Base-by-base conservation (phyloP, 2,113 vertebrate species). In the Apus apus region DNA sequence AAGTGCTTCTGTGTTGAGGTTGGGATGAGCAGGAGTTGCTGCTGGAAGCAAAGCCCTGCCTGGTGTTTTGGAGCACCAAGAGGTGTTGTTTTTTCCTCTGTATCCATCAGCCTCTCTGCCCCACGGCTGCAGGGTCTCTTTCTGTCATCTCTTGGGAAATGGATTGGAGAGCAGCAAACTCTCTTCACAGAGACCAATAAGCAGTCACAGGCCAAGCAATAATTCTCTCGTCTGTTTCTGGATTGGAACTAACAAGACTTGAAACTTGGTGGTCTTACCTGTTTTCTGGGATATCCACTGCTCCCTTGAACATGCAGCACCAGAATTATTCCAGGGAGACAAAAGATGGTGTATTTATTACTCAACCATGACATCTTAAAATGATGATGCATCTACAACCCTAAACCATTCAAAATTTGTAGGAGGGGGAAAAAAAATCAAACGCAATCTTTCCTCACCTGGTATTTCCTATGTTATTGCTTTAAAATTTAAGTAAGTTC, bases 401-500 rank as follows among this genome's bases (percentile, higher is more conserved):
- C 25, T 26, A 38, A 88, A 73, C 50, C 40, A 16, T 54, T 58
- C 50, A 22, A 34, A 65, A 62, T 32, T 29, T 40, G 25, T 51
- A 27, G 61, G 27, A 67, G 51, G 72, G 51, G 17, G 16, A 20
- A 48, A 25, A 70, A 60, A 65, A 51, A 51, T 32, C 27, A 65
- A 60, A 32, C 8, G 3, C 0, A 21, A 13, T 26, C 50, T 76
- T 34, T 32, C n/a, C 18, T 27, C 65, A 6, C 18, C 15, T 48
- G 38, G 0, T 20, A 11, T 53, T 81, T 78, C 26, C 25, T 29
- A 2, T 8, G 12, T 15, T 38, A 6, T 6, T 2, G 0, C 2
- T 45, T 85, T 64, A 6, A 56, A 58, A 40, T 50, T 6, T 50
- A 5, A 75, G 1, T 34, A 15, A 11, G 18, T 27, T 43, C 60